Percentiles rank a stretch among this genome's conserved stretches.
phyloP scores from a whole-genome alignment of 2,797 vertebrate genomes.

The Danio albolineatus region DNA sequence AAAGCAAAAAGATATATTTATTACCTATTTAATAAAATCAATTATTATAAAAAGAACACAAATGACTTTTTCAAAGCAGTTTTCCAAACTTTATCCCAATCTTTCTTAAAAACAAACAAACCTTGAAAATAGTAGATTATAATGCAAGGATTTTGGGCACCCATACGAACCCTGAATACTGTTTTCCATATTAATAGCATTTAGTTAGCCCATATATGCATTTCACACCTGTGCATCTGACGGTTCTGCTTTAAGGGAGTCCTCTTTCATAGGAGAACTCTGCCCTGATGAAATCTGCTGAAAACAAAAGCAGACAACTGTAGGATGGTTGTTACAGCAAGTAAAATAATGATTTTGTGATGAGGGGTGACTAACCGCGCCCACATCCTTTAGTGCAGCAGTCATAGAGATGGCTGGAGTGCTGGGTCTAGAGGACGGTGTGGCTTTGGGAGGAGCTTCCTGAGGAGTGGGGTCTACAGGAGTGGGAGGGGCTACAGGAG shows the following conservation, averaged over 20 bases:
- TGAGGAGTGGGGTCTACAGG: constrained; percentile 63
- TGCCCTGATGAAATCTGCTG: constrained; percentile 60
- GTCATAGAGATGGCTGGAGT: constrained; percentile 90
- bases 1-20: too few species aligned
- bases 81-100: too few species aligned
- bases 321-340: not conserved
- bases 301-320: not conserved
- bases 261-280: constrained; percentile 76
- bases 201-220: not conserved
- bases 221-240: constrained; percentile 70
- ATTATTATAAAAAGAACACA: too few species aligned
- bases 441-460: constrained; percentile 75
- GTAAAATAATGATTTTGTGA: not conserved
- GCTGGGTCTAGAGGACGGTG: constrained; percentile 69
- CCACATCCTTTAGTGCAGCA: constrained; percentile 93
- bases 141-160: too few species aligned
- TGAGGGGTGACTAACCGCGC: constrained; percentile 84
- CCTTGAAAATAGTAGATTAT: too few species aligned
- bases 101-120: too few species aligned
- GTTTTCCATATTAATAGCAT: not conserved
- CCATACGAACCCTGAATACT: too few species aligned
- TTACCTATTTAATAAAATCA: too few species aligned
- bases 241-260: constrained; percentile 72
- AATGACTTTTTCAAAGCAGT: too few species aligned
- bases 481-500: constrained; percentile 68